phyloP scores from a whole-genome alignment of 2,113 vertebrate species.

The Centropristis striata region DNA sequence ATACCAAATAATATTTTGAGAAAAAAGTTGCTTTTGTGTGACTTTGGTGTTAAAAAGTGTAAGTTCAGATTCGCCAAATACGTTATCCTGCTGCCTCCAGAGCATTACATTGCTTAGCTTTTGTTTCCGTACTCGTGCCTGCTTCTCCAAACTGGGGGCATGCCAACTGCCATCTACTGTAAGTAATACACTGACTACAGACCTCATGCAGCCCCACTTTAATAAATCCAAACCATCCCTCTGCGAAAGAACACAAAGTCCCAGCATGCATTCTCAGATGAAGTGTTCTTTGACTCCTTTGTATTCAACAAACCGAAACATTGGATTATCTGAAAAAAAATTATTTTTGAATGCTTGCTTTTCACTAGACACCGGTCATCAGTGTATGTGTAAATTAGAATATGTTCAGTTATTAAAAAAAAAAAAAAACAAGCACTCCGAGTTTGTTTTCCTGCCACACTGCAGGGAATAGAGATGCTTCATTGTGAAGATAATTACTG shows the following conservation, averaged over 20 bases:
- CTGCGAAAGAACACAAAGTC: constrained; percentile 2
- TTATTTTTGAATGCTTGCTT: neutral
- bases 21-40: too few species aligned
- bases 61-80: too few species aligned
- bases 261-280: neutral
- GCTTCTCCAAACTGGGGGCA: too few species aligned
- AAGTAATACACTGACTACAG: too few species aligned
- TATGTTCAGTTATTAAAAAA: neutral
- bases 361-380: neutral
- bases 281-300: neutral
- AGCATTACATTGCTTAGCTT: too few species aligned
- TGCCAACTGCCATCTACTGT: too few species aligned
- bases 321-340: neutral
- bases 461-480: neutral
- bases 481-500: constrained; percentile 18
- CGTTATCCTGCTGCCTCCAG: too few species aligned
- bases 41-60: too few species aligned
- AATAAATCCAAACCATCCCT: too few species aligned
- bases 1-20: too few species aligned
- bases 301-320: neutral
- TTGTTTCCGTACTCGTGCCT: too few species aligned
- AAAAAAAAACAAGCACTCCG: neutral
- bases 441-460: constrained; percentile 1
- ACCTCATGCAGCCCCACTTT: too few species aligned
- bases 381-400: neutral